Evolutionary conservation across 2,888 invertebrate species (phyloP), one percentile per base, ranked within the genome.

Genomic region (Petrophora chlorosata): DNA sequence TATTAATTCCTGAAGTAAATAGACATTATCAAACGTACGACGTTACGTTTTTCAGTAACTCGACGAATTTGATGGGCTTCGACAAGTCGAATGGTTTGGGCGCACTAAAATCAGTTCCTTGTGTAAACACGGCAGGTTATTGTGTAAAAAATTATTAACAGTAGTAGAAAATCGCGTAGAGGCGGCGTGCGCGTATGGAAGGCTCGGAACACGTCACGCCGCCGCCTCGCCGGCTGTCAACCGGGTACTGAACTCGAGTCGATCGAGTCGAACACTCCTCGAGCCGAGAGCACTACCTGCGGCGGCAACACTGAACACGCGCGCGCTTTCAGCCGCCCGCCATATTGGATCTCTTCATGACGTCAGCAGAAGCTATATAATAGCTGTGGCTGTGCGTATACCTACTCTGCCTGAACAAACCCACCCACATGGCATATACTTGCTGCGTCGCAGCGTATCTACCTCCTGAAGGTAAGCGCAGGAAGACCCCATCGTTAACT

Each of bases 161-260:
- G 61, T 75, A 79, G 70, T 76, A 79, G 70, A 82, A 83, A 81
- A 82, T 82, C 87, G 82, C 82, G 82, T 76, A 84, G 82, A 82
- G 86, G 85, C 88, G 89, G 87, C 87, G 87, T 78, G 80, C 80
- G 83, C 80, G 80, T 78, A 69, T 67, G 60, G 53, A 62, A 72
- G 65, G 63, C 63, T 70, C 64, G 42, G 58, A 61, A 47, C 64
- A 73, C 70, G 67, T 77, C 69, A 82, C 84, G 82, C 85, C 83
- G 83, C 88, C 86, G 84, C 85, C 85, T 82, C 83, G 71, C 85
- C 88, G 88, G 88, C 81, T 85, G 86, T 85, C 86, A 83, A 84
- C 85, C 89, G 88, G 88, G 85, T 88, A 90, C 90, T 90, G 85
- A 89, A 86, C 85, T 82, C 78, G 59, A 67, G 70, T 76, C 75